A percentile compares a stretch with the other conserved stretches of the same genome.
These are phyloP conservation scores for Corythoichthys intestinalis DNA, from an alignment of 2,113 vertebrate genomes.

Conservation along the genomic window DNA sequence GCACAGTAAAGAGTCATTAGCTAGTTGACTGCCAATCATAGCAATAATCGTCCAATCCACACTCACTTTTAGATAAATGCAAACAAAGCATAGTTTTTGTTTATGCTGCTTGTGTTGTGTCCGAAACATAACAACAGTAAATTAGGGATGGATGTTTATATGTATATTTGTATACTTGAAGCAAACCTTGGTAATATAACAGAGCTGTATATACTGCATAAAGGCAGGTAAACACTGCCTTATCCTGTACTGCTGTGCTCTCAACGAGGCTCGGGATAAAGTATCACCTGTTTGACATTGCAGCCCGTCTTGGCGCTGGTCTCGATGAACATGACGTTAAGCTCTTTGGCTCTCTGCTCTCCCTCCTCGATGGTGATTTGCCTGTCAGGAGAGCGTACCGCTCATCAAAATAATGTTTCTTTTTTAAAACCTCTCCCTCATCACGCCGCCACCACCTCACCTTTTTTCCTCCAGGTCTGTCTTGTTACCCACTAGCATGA, in stretches of 20 bases:
- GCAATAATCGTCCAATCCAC: too few species aligned
- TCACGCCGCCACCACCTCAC: slow-evolving; percentile 22
- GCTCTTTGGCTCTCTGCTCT: slow-evolving; percentile 87
- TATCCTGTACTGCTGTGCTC: background rate
- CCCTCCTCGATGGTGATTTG: slow-evolving; percentile 90
- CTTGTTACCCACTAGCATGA: slow-evolving; percentile 79
- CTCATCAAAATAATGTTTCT: background rate
- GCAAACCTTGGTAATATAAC: background rate
- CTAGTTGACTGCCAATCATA: too few species aligned
- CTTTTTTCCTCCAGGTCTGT: slow-evolving; percentile 78
- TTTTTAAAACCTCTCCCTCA: background rate
- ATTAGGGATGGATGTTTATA: too few species aligned
- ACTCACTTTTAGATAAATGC: too few species aligned
- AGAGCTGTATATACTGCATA: background rate
- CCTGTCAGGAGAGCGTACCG: slow-evolving; percentile 58
- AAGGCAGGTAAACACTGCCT: background rate
- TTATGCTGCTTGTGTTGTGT: too few species aligned
- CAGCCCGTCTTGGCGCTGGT: slow-evolving; percentile 78
- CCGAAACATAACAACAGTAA: too few species aligned
- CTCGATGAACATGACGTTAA: slow-evolving; percentile 92
- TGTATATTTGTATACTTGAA: too few species aligned
- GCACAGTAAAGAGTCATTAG: background rate
- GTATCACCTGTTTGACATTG: slow-evolving; percentile 78
- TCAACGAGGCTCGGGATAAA: slow-evolving; percentile 11
- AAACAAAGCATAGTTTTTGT: too few species aligned